Base-by-base conservation (phyloP, 2,113 vertebrate genomes). In the Craseonycteris thonglongyai region DNA sequence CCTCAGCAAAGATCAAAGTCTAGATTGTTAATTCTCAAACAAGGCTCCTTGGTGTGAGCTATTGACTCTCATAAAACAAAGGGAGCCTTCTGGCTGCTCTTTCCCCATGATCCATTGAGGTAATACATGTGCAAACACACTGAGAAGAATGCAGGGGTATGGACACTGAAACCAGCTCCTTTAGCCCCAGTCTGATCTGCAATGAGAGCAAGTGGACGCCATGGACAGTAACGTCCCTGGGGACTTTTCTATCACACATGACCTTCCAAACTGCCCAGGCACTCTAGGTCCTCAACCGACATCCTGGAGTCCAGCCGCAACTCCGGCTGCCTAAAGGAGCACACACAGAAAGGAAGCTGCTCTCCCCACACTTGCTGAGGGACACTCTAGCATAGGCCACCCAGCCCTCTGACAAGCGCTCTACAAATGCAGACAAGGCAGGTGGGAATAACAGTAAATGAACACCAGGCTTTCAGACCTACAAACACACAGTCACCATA, bases 11-110 rank as follows among this genome's bases (percentile, higher is more conserved):
- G 90, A 83, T 75, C 87, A 91, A 96, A 81, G 56, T 96, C 85
- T 94, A 93, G 78, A 72, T 30, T 61, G 90, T 84, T 93, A 93
- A 90, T 96, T 93, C 96, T 96, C 87, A 89, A 92, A 95, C 95
- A 74, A 91, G 79, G 35, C 21, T 88, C 42, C 26, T 74, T 45
- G 26, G 26, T 76, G 59, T 94, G 65, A 91, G 47, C 80, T 72
- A 85, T 13, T 54, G 83, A 45, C 66, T 89, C 45, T 94, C 28
- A 14, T 71, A 91, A 93, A 89, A 26, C 21, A 42, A 95, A 96
- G 49, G 78, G 61, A 65, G 88, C 28, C 19, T 51, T 38, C 19
- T 30, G 49, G 59, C 68, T 30, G 47, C 79, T 91, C 79, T 68
- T 56, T 94, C 65, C 92, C 89, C 87, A 72, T 4, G 69, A 93